Percentiles rank a stretch among this genome's conserved stretches.
phyloP scores from a whole-genome alignment of 2,888 invertebrate genomes.

The Cataglyphis cursor region DNA sequence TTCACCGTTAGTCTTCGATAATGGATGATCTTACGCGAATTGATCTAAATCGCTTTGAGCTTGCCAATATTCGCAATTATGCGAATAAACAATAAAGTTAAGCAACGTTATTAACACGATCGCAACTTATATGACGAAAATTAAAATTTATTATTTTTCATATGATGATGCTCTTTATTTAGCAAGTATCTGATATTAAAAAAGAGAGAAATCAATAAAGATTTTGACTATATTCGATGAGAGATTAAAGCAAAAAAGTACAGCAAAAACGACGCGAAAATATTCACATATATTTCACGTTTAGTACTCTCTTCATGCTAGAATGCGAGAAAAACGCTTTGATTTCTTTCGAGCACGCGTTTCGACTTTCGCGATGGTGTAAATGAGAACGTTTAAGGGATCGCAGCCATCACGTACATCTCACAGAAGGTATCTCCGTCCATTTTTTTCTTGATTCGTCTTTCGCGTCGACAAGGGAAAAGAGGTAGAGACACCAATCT shows the following conservation, averaged over 20 bases:
- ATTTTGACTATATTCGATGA: background rate
- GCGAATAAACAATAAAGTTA: background rate
- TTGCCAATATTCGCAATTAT: slow-evolving; percentile 21
- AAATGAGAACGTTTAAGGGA: slow-evolving; percentile 65
- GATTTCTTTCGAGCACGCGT: slow-evolving; percentile 57
- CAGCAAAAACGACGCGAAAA: slow-evolving; percentile 18
- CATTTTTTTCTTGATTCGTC: slow-evolving; percentile 58
- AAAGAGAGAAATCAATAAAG: slow-evolving; percentile 21
- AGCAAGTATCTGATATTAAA: background rate
- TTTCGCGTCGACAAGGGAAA: slow-evolving; percentile 30
- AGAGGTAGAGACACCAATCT: slow-evolving; percentile 27
- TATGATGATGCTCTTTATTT: background rate
- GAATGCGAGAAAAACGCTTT: slow-evolving; percentile 63
- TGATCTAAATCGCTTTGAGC: slow-evolving; percentile 38
- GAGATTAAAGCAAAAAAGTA: slow-evolving; percentile 12
- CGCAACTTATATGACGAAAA: background rate
- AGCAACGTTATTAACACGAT: background rate
- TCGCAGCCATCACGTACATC: slow-evolving; percentile 56
- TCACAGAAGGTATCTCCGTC: slow-evolving; percentile 43
- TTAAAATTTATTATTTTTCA: background rate
- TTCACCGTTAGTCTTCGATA: slow-evolving; percentile 41
- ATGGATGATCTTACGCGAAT: slow-evolving; percentile 51
- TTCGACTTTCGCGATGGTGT: slow-evolving; percentile 54
- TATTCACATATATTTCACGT: background rate
- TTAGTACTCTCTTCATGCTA: background rate